Conservation (phyloP, 2,797 vertebrate genomes). For the Arremon brunneinucha region DNA sequence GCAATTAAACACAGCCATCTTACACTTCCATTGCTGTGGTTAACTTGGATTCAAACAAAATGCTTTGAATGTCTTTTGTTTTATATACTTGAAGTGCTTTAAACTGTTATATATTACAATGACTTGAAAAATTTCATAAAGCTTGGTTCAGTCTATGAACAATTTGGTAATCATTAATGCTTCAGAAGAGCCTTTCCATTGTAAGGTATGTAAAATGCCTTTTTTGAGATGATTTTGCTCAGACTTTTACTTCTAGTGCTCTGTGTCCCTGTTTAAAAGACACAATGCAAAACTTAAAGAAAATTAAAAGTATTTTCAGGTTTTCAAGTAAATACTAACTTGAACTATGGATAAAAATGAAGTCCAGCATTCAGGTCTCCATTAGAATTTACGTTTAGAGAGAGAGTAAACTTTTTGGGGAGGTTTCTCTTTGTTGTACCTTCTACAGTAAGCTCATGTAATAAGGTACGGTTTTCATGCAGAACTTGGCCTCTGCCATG, state of each 20-base stretch:
- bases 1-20: not conserved
- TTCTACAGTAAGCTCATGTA: not conserved
- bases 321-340: not conserved
- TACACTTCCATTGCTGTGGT: not conserved
- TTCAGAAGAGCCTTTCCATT: not conserved
- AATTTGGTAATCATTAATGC: not conserved
- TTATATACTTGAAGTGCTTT: not conserved
- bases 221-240: not conserved
- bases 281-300: not conserved
- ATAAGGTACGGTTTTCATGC: not conserved
- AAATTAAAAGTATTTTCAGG: not conserved
- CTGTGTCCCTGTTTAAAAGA: not conserved
- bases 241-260: not conserved
- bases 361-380: not conserved
- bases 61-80: not conserved
- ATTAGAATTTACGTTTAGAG: not conserved
- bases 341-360: not conserved
- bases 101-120: not conserved
- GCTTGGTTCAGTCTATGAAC: not conserved
- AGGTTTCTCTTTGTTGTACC: not conserved
- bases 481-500: not conserved
- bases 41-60: not conserved
- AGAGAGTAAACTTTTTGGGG: not conserved
- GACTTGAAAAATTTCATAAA: not conserved
- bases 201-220: not conserved